Evolutionary conservation across 2,797 vertebrate genomes (phyloP).

Genomic region (Menidia menidia): DNA sequence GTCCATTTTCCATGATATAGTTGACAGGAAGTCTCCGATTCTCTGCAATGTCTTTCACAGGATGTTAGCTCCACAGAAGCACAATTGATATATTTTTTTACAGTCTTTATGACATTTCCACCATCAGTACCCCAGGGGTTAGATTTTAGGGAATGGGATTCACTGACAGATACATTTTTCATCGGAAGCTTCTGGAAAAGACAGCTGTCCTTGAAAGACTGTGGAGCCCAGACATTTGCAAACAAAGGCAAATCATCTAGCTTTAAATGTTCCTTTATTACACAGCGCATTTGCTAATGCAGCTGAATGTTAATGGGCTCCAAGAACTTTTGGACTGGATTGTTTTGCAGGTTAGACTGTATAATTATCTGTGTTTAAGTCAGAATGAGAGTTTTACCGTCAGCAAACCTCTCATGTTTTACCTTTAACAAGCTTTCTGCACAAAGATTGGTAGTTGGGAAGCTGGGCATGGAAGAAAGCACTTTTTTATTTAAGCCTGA

Average conservation of each 20-base stretch:
- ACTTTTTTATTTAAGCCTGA: constrained; percentile 33
- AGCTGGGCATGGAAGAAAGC: constrained; percentile 10
- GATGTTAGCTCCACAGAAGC: constrained; percentile 27
- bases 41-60: constrained; percentile 33
- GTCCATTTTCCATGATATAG: constrained; percentile 10
- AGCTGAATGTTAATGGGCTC: not conserved
- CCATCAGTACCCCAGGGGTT: constrained; percentile 49
- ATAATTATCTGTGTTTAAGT: not conserved
- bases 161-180: constrained; percentile 53
- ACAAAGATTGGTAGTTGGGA: constrained; percentile 39
- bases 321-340: constrained; percentile 7
- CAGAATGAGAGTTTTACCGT: not conserved
- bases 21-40: constrained; percentile 3
- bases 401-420: not conserved
- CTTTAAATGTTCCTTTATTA: not conserved
- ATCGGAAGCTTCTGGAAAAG: constrained; percentile 56
- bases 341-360: not conserved
- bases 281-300: not conserved
- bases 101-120: constrained; percentile 65
- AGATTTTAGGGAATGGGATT: constrained; percentile 45
- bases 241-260: not conserved
- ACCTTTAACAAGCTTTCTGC: not conserved
- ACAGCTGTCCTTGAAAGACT: constrained; percentile 62
- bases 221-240: constrained; percentile 31
- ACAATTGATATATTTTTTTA: constrained; percentile 45